These are phyloP conservation scores for Cossypha heuglini DNA, from an alignment of 2,797 vertebrate species.

Conservation along the genomic window DNA sequence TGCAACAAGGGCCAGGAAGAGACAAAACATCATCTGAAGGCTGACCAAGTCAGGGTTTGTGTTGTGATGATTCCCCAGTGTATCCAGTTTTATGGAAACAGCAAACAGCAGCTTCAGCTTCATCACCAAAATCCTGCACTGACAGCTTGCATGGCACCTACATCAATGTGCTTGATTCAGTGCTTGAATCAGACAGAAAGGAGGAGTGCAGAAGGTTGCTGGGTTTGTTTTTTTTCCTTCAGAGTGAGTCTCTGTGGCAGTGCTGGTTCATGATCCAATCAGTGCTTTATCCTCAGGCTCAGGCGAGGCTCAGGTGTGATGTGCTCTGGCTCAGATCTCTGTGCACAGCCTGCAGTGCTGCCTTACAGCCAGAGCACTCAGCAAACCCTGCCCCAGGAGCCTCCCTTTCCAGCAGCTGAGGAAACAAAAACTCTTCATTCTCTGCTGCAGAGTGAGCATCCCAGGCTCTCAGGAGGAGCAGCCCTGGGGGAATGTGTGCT, in stretches of 20 bases:
- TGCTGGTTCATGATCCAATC: not conserved
- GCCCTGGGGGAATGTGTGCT: too few species aligned
- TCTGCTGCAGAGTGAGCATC: not conserved
- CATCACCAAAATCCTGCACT: not conserved
- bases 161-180: not conserved
- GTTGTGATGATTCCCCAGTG: accelerated
- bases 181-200: not conserved
- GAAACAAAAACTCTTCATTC: not conserved
- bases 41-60: not conserved
- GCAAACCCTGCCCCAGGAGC: not conserved
- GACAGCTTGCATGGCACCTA: accelerated
- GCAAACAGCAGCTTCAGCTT: not conserved
- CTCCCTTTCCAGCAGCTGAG: not conserved
- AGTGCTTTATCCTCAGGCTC: not conserved
- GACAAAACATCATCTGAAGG: not conserved
- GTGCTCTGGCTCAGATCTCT: not conserved
- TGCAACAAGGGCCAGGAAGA: not conserved
- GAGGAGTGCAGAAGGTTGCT: not conserved
- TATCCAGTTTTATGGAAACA: not conserved
- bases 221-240: not conserved
- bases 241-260: not conserved
- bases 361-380: not conserved
- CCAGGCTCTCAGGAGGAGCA: not conserved
- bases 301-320: not conserved
- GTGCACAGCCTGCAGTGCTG: not conserved